phyloP scores from a whole-genome alignment of 2,797 vertebrate genomes.

The Corythornis leucogaster region DNA sequence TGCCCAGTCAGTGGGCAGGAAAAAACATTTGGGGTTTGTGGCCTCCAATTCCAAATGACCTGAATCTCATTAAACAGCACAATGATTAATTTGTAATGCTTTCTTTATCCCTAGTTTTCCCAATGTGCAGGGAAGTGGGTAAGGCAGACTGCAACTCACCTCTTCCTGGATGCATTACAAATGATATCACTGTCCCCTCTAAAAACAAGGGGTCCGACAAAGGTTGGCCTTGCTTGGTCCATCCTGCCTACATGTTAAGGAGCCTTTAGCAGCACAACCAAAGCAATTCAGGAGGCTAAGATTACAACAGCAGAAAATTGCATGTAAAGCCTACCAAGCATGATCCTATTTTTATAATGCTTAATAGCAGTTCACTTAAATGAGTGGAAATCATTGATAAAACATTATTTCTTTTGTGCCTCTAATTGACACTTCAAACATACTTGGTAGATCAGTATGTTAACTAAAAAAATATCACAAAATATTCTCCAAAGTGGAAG shows the following conservation, averaged over 20 bases:
- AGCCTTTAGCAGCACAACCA: neutral
- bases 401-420: neutral
- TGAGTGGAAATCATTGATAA: neutral
- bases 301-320: neutral
- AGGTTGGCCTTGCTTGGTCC: neutral
- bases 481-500: neutral
- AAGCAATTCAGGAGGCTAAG: neutral
- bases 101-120: neutral
- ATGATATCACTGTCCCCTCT: neutral
- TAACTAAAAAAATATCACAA: neutral
- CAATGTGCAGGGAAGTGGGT: fast-evolving
- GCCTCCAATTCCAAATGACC: neutral
- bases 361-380: neutral
- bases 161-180: neutral
- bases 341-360: neutral
- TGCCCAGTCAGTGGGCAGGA: neutral
- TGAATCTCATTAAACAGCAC: neutral
- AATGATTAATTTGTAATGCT: neutral
- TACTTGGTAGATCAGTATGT: neutral
- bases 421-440: neutral
- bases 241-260: neutral
- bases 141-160: neutral
- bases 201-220: neutral
- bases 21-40: neutral
- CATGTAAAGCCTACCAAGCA: neutral